phyloP scores from a whole-genome alignment of 2,888 invertebrate species.

The Hypolimnas misippus region DNA sequence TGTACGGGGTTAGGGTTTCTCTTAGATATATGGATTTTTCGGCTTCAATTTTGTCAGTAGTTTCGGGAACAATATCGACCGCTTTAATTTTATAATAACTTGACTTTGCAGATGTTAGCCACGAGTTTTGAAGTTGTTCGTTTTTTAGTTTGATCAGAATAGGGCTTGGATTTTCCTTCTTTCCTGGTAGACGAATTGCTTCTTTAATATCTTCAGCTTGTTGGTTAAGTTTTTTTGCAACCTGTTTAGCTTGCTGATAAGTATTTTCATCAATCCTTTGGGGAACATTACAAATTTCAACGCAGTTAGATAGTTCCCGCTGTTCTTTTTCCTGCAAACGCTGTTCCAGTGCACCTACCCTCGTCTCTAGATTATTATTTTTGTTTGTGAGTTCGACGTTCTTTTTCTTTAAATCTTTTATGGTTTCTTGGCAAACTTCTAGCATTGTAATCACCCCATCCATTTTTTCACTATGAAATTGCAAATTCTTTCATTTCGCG shows the following conservation, averaged over 20 bases:
- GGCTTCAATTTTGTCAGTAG: not conserved
- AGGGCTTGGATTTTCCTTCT: not conserved
- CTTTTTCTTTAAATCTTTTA: constrained; percentile 18
- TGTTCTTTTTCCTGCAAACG: constrained; percentile 39
- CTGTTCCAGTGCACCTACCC: constrained; percentile 36
- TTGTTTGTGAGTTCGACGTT: constrained; percentile 18
- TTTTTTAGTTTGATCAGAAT: not conserved
- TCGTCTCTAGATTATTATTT: constrained; percentile 22
- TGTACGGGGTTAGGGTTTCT: not conserved
- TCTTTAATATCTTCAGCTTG: not conserved
- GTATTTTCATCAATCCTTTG: constrained; percentile 3
- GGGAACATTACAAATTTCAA: constrained; percentile 5
- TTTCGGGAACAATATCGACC: not conserved
- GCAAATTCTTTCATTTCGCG: constrained; percentile 23
- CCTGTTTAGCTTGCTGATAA: not conserved
- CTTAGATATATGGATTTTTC: constrained; percentile 2
- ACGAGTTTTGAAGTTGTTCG: not conserved
- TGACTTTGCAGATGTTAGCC: not conserved
- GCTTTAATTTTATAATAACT: not conserved
- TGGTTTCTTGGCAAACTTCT: constrained; percentile 21
- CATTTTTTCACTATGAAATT: constrained; percentile 32
- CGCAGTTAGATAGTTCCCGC: constrained; percentile 13
- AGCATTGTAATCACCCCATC: constrained; percentile 30
- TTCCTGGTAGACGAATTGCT: not conserved
- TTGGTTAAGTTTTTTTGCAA: too few species aligned